Base-by-base conservation (phyloP, 35 echinoderm and acorn worm species). In the Heliocidaris erythrogramma region DNA sequence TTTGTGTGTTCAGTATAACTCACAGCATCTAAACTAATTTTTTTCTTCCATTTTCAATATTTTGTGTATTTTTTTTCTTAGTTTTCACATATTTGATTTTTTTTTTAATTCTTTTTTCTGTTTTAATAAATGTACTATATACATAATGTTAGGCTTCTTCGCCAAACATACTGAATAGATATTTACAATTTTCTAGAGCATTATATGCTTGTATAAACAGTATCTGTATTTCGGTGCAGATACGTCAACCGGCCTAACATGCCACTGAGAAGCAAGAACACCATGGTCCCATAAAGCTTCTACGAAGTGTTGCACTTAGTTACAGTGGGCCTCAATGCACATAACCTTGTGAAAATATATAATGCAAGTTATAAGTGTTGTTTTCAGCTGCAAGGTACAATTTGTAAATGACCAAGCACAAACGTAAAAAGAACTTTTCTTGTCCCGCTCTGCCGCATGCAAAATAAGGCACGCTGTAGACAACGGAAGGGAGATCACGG, bases 11-110 rank as follows among this genome's bases (percentile, higher is more conserved):
- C 30, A 89, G 10, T 14, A 89, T 48, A 89, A 89, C 47, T 14
- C 87, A 21, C 87, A 35, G 47, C 87, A 48, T 32, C 87, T 89
- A 89, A 32, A 42, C 87, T 89, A 89, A 14, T 89, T 42, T 32
- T 42, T 86, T 86, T 86, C 31, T 9, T 89, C 17, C 24, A 42
- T 48, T 35, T 89, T 87, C 31, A 31, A 31, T 42, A 89, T 32
- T 89, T 31, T 89, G 16, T 89, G 21, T 88, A 13, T 89, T 16
- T 89, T 89, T 89, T 89, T 32, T 89, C 2, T 89, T 89, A 89
- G 9, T 32, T 89, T 48, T 18, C 10, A 14, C 29, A 42, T 89
- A 42, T 89, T 35, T 89, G 0, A 86, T 0, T 17, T 89, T 89
- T 89, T 88, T 89, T 47, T 31, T 89, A 10, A 47, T 89, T n/a